Evolutionary conservation across 2,888 invertebrate genomes (phyloP).

Genomic region (Coelogynopora nodosa): DNA sequence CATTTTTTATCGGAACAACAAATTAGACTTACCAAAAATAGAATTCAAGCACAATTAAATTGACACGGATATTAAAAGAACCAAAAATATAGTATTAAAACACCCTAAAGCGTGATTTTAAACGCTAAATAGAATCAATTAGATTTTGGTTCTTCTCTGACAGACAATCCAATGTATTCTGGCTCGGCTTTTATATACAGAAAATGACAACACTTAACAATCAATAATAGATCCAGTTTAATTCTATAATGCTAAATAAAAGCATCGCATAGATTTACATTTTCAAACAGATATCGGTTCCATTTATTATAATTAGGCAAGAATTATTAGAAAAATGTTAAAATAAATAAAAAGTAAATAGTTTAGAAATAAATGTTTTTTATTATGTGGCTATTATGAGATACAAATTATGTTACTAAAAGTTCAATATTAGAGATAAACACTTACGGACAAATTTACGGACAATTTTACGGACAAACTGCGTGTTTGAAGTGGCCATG

Average conservation of each 20-base stretch:
- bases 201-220: neutral
- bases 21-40: neutral
- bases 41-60: neutral
- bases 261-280: neutral
- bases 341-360: neutral
- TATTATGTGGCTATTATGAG: neutral
- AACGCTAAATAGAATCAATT: neutral
- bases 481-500: neutral
- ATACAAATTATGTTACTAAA: neutral
- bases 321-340: neutral
- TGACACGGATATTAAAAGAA: neutral
- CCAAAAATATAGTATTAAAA: neutral
- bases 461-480: neutral
- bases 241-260: neutral
- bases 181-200: neutral
- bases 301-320: neutral
- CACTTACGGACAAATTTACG: no score
- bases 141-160: neutral
- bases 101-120: neutral
- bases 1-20: neutral
- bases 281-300: neutral
- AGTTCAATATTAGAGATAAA: neutral
- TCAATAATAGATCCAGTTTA: neutral
- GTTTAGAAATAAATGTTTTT: neutral
- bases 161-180: neutral